A percentile compares a stretch with the other conserved stretches of the same genome.
Conservation (phyloP, 2,888 invertebrate species). For the Tenodera sinensis region DNA sequence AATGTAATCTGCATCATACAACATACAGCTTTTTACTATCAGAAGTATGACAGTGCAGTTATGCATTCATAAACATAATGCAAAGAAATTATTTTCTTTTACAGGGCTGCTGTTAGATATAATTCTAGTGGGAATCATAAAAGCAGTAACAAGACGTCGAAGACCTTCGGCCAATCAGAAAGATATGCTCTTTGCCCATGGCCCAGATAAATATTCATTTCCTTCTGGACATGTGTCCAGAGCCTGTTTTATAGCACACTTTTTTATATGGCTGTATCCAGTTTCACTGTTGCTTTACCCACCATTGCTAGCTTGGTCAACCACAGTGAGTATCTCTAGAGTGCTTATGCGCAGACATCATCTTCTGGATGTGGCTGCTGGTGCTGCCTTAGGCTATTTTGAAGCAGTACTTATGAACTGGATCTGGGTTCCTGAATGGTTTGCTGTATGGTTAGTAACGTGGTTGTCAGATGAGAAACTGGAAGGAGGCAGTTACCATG, state of each 20-base stretch:
- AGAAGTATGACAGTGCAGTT: too few species aligned
- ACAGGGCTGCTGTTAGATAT: conserved; percentile 79
- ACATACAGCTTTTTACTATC: too few species aligned
- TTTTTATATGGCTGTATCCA: conserved; percentile 65
- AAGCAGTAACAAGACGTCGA: conserved; percentile 72
- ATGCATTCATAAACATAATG: too few species aligned
- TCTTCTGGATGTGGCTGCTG: conserved; percentile 77
- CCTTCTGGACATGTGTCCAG: conserved; percentile 94
- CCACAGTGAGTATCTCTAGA: conserved; percentile 71
- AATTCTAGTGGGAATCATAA: conserved; percentile 68
- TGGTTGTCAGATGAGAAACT: conserved; percentile 64
- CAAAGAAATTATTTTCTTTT: conserved; percentile 35
- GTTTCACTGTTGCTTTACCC: conserved; percentile 57
- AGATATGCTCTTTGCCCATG: conserved; percentile 63
- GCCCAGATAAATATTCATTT: conserved; percentile 87
- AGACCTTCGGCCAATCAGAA: conserved; percentile 66
- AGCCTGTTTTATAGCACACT: conserved; percentile 69
- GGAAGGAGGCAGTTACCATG: conserved; percentile 67
- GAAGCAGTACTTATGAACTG: conserved; percentile 60
- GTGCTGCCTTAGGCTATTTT: conserved; percentile 66
- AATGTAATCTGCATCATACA: too few species aligned
- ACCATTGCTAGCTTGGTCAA: conserved; percentile 70
- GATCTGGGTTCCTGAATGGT: conserved; percentile 66
- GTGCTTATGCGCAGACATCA: conserved; percentile 83
- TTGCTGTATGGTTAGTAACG: conserved; percentile 57